Evolutionary conservation across 2,797 vertebrate genomes (phyloP).

Genomic region (Pangasius djambal): DNA sequence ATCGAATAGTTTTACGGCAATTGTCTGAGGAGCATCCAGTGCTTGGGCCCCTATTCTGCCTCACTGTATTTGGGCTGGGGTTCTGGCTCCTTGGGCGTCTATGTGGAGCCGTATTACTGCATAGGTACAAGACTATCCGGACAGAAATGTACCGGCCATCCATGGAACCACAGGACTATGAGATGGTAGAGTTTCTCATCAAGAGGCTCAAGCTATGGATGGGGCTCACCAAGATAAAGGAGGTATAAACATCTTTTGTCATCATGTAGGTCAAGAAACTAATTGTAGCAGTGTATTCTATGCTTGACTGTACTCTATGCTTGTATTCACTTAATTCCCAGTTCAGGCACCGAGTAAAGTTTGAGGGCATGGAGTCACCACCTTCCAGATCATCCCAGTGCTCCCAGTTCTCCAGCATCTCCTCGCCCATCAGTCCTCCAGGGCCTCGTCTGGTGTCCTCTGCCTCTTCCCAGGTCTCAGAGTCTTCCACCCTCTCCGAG

Average conservation of each 20-base stretch:
- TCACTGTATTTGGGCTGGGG: conserved; percentile 63
- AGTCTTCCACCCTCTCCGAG: conserved; percentile 60
- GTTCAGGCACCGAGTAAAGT: conserved; percentile 84
- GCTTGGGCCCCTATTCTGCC: conserved; percentile 69
- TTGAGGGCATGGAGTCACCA: conserved; percentile 75
- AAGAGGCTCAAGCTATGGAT: conserved; percentile 83
- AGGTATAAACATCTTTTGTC: conserved; percentile 66
- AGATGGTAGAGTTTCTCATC: conserved; percentile 83
- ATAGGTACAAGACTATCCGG: conserved; percentile 66
- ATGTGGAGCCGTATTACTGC: conserved; percentile 72
- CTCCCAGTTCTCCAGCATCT: conserved; percentile 63
- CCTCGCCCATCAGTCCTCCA: conserved; percentile 48
- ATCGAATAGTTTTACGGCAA: conserved; percentile 56
- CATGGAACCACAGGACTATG: conserved; percentile 77
- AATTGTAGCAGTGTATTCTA: neutral
- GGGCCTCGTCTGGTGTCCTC: conserved; percentile 59
- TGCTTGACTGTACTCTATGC: neutral
- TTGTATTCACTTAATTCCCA: conserved; percentile 49
- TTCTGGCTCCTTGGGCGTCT: conserved; percentile 70
- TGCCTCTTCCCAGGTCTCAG: conserved; percentile 64
- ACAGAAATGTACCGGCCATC: conserved; percentile 68
- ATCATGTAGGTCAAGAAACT: neutral
- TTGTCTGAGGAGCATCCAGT: conserved; percentile 67
- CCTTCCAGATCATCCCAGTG: conserved; percentile 72
- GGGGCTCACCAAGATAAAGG: conserved; percentile 79